Evolutionary conservation across 2,888 invertebrate genomes (phyloP), one percentile per base, ranked within the genome.

Genomic region (Hirtodrosophila cameraria): DNA sequence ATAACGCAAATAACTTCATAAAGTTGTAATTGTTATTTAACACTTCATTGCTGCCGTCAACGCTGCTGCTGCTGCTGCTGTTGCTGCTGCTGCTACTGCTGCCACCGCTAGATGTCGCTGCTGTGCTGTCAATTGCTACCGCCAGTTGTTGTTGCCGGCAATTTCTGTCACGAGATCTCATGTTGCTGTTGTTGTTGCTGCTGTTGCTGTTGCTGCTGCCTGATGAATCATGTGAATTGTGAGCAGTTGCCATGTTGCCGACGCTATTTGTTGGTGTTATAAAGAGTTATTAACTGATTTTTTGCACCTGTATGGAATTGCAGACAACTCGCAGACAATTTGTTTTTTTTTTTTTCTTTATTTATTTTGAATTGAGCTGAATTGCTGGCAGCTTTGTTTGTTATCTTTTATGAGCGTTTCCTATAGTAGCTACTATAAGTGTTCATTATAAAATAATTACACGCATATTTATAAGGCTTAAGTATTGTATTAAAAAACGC

Each of bases 11-110:
- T 83, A 71, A 80, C 87, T 87, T 88, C 70, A 86, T 86, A 86
- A 88, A 85, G 64, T 62, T 50, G 75, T 87, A 88, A 87, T 80
- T 77, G 81, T 87, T 85, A 82, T 85, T 87, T 74, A 82, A 87
- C 86, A 81, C 77, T 66, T 58, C 52, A 60, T 64, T 54, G 53
- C 25, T 39, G 57, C 43, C 38, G 35, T 25, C 36, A 41, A 39
- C 20, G 13, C 36, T 39, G 54, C 59, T 35, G 68, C 64, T 75
- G 69, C 70, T 71, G 87, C 86, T 75, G 70, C 62, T 43, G 53
- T 23, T 23, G 23, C 23, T 38, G 61, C 49, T 25, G 63, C 57
- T 53, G 54, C 50, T 53, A 55, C 57, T 80, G 75, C 58, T 60
- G 71, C 65, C n/a, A n/a, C n/a, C n/a, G n/a, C n/a, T n/a, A n/a